phyloP scores from a whole-genome alignment of 2,113 vertebrate species.

The Acrocephalus kingi region DNA sequence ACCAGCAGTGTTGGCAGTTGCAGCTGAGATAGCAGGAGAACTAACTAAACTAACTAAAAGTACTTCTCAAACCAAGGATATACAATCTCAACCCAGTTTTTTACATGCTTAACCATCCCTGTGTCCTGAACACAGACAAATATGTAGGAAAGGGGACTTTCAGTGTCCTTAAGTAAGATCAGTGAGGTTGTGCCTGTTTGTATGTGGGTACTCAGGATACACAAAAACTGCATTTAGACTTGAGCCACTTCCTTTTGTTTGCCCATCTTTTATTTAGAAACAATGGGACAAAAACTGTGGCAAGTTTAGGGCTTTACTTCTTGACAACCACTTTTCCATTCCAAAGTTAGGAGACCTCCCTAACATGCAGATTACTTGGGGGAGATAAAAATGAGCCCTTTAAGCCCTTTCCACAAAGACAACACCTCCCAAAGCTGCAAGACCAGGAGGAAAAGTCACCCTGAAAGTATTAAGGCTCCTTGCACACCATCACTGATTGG shows the following conservation, averaged over 20 bases:
- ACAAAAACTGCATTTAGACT: conserved; percentile 40
- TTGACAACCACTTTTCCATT: not conserved
- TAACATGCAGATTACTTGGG: not conserved
- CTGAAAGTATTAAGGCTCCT: conserved; percentile 58
- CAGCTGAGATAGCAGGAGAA: not conserved
- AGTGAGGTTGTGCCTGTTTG: not conserved
- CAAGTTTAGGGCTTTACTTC: conserved; percentile 38
- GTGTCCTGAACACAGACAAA: not conserved
- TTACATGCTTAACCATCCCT: not conserved
- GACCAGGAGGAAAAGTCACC: conserved; percentile 52
- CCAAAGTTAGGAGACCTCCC: not conserved
- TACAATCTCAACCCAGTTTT: not conserved
- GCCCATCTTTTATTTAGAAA: conserved; percentile 25
- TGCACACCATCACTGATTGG: conserved; percentile 43
- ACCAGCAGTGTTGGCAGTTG: not conserved
- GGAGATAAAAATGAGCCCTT: conserved; percentile 31
- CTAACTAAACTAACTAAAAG: not conserved
- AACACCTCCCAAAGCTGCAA: conserved; percentile 44
- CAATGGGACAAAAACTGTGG: not conserved
- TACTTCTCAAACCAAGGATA: not conserved
- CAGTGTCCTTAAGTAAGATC: not conserved
- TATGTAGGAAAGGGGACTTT: not conserved
- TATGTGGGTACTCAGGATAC: not conserved
- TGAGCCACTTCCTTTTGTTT: conserved; percentile 35
- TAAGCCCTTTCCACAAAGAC: not conserved